phyloP scores from a whole-genome alignment of 1,140 invertebrate species.

The Calliopsis andreniformis region DNA sequence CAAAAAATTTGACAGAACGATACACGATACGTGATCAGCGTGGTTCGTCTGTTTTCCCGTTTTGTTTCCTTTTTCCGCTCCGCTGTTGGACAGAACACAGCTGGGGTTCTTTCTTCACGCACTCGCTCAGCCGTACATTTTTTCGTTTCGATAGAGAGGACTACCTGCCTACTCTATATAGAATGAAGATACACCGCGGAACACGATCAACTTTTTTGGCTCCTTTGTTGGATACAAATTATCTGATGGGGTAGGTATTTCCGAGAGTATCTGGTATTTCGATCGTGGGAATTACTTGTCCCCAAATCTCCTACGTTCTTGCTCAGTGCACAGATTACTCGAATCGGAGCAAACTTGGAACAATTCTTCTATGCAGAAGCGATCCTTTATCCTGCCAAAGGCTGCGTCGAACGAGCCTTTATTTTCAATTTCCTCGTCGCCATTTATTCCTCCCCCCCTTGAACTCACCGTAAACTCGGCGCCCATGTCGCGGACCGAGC shows the following conservation, averaged over 20 bases:
- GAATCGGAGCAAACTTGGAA: too few species aligned
- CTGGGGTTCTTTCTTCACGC: neutral
- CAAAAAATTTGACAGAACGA: neutral
- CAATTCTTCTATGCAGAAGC: too few species aligned
- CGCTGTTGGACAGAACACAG: neutral
- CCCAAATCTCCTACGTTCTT: too few species aligned
- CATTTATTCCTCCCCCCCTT: conserved; percentile 27
- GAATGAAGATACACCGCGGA: too few species aligned
- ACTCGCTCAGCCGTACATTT: neutral
- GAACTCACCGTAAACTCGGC: conserved; percentile 5
- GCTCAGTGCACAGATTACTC: too few species aligned
- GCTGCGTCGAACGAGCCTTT: conserved; percentile 9
- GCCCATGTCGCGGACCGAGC: neutral
- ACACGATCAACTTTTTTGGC: neutral
- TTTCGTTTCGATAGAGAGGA: neutral
- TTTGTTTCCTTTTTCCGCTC: neutral
- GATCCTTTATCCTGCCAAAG: too few species aligned
- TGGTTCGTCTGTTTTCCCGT: neutral
- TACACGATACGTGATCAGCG: too few species aligned
- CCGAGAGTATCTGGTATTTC: too few species aligned
- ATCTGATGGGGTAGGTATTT: too few species aligned
- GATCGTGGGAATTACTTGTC: too few species aligned
- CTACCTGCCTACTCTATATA: neutral
- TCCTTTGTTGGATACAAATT: too few species aligned
- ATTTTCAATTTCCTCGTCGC: conserved; percentile 29